A percentile compares a stretch with the other conserved stretches of the same genome.
phyloP scores from a whole-genome alignment of 2,113 vertebrate species.

The Scophthalmus maximus region DNA sequence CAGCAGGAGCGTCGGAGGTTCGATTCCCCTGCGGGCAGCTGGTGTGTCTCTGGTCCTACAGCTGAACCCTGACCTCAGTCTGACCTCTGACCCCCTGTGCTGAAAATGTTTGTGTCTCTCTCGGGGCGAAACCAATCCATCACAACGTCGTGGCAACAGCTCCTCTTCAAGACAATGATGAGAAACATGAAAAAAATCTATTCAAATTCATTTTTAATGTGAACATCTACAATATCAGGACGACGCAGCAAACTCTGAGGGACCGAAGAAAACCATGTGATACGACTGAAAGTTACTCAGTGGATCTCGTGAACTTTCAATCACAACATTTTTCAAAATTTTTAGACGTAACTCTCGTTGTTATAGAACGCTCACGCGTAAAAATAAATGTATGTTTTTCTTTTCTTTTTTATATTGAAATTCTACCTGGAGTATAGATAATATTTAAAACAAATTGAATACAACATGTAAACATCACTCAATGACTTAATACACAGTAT shows the following conservation, averaged over 20 bases:
- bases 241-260: too few species aligned
- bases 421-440: not conserved
- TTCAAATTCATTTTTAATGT: not conserved
- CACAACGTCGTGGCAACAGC: not conserved
- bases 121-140: not conserved
- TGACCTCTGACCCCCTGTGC: not conserved
- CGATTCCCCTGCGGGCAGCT: not conserved
- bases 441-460: not conserved
- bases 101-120: not conserved
- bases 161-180: constrained; percentile 6
- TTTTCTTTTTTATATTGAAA: not conserved
- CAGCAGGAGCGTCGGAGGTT: not conserved
- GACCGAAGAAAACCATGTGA: not conserved
- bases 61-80: not conserved
- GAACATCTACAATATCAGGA: not conserved
- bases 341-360: not conserved
- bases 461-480: not conserved
- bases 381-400: not conserved
- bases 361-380: not conserved
- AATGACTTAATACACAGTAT: too few species aligned
- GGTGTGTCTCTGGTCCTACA: not conserved
- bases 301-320: not conserved
- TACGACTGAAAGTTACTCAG: not conserved
- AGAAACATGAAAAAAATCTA: not conserved
- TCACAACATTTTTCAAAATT: not conserved